These are phyloP conservation scores for Sitodiplosis mosellana DNA, from an alignment of 1,140 invertebrate species.

Conservation along the genomic window DNA sequence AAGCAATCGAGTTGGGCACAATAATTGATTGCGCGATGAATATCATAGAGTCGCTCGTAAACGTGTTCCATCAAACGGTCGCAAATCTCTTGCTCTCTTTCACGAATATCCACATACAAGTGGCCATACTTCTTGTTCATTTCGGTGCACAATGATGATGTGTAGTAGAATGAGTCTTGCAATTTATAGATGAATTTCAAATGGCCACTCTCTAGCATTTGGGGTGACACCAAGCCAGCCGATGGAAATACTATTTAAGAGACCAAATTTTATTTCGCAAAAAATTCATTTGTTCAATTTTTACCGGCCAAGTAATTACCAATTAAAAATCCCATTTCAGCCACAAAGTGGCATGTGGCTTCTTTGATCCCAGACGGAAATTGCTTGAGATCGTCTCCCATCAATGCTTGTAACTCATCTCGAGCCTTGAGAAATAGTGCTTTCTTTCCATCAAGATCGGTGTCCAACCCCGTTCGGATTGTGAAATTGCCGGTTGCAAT, in stretches of 20 bases:
- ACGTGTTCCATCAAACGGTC: constrained; percentile 36
- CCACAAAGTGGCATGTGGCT: constrained; percentile 30
- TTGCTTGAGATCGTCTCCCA: background rate
- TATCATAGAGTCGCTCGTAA: constrained; percentile 29
- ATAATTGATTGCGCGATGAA: constrained; percentile 34
- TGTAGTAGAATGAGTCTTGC: constrained; percentile 37
- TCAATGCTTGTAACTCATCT: background rate
- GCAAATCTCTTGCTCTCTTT: constrained; percentile 44
- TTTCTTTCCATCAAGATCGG: background rate
- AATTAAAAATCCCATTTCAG: constrained; percentile 52
- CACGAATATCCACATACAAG: constrained; percentile 40
- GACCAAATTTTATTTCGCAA: too few species aligned
- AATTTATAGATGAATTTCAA: constrained; percentile 26
- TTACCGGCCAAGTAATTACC: too few species aligned
- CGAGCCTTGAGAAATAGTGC: background rate
- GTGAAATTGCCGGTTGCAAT: background rate
- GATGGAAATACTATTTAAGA: too few species aligned
- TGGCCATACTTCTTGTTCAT: constrained; percentile 45
- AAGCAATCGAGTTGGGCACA: constrained; percentile 47
- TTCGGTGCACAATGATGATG: constrained; percentile 39
- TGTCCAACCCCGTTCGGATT: background rate
- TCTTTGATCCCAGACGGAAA: background rate
- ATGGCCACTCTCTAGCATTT: background rate
- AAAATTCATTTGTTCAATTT: too few species aligned
- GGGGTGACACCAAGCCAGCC: too few species aligned